Evolutionary conservation across 2,113 vertebrate species (phyloP), one percentile per base, ranked within the genome.

Genomic region (Syngnathus typhle): DNA sequence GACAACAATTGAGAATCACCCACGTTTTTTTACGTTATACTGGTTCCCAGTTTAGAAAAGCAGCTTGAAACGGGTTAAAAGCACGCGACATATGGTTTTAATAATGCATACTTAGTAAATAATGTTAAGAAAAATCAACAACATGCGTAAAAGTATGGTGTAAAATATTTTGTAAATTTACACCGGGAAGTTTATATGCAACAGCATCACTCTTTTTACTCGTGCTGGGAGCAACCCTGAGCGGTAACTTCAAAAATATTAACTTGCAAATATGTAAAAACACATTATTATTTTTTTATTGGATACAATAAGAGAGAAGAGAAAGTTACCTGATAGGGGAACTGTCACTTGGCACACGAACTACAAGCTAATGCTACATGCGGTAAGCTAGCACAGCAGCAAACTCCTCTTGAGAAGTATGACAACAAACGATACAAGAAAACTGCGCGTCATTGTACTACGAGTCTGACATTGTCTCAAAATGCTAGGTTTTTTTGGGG

Each of bases 271-370:
- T 0, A 64, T 16, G 2, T 1, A 7, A 9, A 67, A 54, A 12
- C 15, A 15, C 52, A 4, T 62, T n/a, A 64, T 9, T 51, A 15
- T 18, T 61, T 32, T 32, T 32, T 32, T 3, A 32, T 3, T 32
- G 27, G 10, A 49, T 39, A 16, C 36, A 32, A 74, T 27, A 23
- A 44, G 23, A 1, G 16, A 62, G 21, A 44, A 44, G n/a, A 27
- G 49, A 84, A 87, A 87, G 80, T 87, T 87, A 74, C 27, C 59
- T 76, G 72, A 47, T 64, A 60, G 64, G 65, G 65, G 56, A 73
- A 46, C 76, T 80, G 82, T 81, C 83, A 81, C 77, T 80, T 82
- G 78, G 63, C 73, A 72, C 10, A 81, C 82, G 85, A 89, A 38
- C 82, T 19, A 5, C 23, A 43, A 71, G 82, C 85, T 88, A 87